These are phyloP conservation scores for Pardalotus punctatus DNA, from an alignment of 2,113 vertebrate genomes.

Conservation along the genomic window DNA sequence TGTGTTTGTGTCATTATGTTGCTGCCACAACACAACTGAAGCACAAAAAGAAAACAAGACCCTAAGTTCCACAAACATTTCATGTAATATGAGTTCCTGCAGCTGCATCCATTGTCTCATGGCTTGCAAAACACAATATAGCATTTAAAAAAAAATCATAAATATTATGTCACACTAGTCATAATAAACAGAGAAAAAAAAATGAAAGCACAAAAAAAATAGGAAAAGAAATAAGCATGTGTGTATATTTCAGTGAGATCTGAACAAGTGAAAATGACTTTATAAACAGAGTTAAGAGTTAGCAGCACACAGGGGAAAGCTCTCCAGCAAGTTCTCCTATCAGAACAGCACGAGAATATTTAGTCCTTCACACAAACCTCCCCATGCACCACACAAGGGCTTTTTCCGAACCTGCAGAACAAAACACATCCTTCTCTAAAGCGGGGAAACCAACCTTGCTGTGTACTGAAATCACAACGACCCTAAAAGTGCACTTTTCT, in stretches of 20 bases:
- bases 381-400: accelerated
- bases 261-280: background rate
- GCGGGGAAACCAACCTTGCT: accelerated
- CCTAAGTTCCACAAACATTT: accelerated
- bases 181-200: background rate
- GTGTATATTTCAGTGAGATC: background rate
- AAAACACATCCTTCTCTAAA: accelerated
- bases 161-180: accelerated
- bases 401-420: accelerated
- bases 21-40: accelerated
- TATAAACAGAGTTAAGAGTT: accelerated
- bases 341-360: no score
- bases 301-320: accelerated
- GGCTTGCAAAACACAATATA: background rate
- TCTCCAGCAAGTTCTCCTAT: accelerated
- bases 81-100: accelerated
- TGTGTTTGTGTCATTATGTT: background rate
- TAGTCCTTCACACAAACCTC: background rate
- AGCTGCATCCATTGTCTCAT: background rate
- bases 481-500: accelerated
- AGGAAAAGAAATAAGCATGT: background rate
- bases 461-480: accelerated
- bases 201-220: accelerated
- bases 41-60: accelerated
- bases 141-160: background rate